These are phyloP conservation scores for human DNA, from an alignment of 2,113 vertebrate species.

Conservation along the genomic window GRCh38 chr6:154179501-154180000, in stretches of 20 bases:
- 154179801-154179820: not conserved
- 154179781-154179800: not conserved
- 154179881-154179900: not conserved
- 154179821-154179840: not conserved
- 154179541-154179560: constrained; percentile 39
- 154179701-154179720: constrained; percentile 17
- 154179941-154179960: not conserved
- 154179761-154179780: not conserved
- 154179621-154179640: not conserved
- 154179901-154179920: not conserved
- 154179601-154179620: not conserved
- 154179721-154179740: constrained; percentile 8
- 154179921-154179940: not conserved
- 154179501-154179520: not conserved
- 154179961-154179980: not conserved
- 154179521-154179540: constrained; percentile 47
- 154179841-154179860: not conserved
- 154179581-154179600: not conserved
- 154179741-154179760: not conserved
- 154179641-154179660: not conserved
- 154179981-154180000: not conserved
- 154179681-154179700: constrained; percentile 5
- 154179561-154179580: constrained; percentile 43
- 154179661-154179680: not conserved
- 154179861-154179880: not conserved